Evolutionary conservation across 2,888 invertebrate species (phyloP), one percentile per base, ranked within the genome.

Genomic region (Aporophyla nigra): DNA sequence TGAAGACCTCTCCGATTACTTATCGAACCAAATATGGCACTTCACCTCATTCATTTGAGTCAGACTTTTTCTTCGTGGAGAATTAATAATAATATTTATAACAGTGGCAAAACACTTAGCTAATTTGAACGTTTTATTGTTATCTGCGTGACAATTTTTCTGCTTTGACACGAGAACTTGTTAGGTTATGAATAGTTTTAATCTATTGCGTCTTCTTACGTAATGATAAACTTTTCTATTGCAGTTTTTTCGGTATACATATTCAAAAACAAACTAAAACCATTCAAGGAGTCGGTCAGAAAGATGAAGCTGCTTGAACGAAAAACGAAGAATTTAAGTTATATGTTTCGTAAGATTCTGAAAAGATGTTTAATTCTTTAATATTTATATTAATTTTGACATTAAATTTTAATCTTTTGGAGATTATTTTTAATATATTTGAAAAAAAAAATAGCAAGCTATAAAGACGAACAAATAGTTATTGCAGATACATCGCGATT

Each of bases 51-150:
- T 54, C 27, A 43, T 53, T 71, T 12, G 12, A 27, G 21, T 72
- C 21, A n/a, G 5, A n/a, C 43, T 43, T 53, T n/a, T 6, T 43
- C 14, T 71, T 24, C 40, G 16, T 71, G 40, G 24, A 51, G 19
- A 51, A 40, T 70, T 53, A 33, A 33, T 27, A 53, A 43, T 40
- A 71, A 24, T 46, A 66, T 66, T 10, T 63, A 10, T 46, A 68
- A 16, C 14, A 51, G 21, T 43, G 24, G 21, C 21, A 69, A 69
- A 49, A 33, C 49, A 5, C 33, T 33, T 21, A 40, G 51, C 9
- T 40, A 40, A 51, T 24, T 71, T 12, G 14, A 49, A 49, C 40
- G 19, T 51, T 51, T 40, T 24, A 5, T 16, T 10, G 54, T 54
- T 10, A 16, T 53, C 1, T 53, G 16, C 27, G 10, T 43, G 72